A percentile compares a stretch with the other conserved stretches of the same genome.
Evolutionary conservation across 1,140 invertebrate genomes (phyloP).

Genomic region (Psilanteris sp.): DNA sequence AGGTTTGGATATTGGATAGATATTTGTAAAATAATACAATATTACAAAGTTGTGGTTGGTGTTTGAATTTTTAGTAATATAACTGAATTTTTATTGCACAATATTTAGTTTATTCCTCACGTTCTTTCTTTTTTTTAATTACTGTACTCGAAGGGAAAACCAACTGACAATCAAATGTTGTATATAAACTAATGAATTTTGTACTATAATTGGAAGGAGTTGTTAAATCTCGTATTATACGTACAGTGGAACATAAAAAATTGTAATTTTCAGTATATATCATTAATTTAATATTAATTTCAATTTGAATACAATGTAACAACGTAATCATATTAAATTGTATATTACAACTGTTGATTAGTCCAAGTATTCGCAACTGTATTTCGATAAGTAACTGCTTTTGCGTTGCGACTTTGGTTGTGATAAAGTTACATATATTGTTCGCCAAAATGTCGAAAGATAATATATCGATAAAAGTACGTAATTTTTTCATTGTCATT

Average conservation of each 20-base stretch:
- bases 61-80: neutral
- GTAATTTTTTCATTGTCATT: no score
- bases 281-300: neutral
- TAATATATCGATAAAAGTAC: neutral
- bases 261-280: no score
- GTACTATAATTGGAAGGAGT: conserved; percentile 14
- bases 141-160: no score
- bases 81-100: conserved; percentile 13
- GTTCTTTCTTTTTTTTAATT: neutral
- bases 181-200: conserved; percentile 37
- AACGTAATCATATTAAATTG: neutral
- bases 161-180: conserved; percentile 48
- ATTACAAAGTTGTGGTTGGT: no score
- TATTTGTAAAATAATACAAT: no score
- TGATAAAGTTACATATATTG: conserved; percentile 8
- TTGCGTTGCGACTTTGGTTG: conserved; percentile 19
- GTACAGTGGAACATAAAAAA: no score
- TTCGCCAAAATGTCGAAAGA: conserved; percentile 11
- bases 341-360: neutral
- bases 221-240: no score
- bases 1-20: no score
- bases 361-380: neutral
- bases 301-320: neutral
- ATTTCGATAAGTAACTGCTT: neutral
- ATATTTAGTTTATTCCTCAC: conserved; percentile 8